These are phyloP conservation scores for Ephestia elutella DNA, from an alignment of 1,140 invertebrate genomes.

Conservation along the genomic window DNA sequence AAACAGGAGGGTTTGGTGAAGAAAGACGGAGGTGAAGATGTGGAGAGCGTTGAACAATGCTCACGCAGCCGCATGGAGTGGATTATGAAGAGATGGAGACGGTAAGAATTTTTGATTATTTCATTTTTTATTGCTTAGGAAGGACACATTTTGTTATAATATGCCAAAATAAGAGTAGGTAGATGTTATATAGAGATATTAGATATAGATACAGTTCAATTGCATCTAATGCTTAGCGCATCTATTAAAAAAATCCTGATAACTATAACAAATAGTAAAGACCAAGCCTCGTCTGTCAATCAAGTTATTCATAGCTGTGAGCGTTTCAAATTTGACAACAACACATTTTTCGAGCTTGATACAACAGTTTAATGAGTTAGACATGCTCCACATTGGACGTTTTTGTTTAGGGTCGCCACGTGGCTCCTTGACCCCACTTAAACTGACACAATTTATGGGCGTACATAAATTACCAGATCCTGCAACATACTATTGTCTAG, in stretches of 20 bases:
- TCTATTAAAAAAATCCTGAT: no score
- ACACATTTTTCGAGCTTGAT: not conserved
- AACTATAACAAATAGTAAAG: no score
- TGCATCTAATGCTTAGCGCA: no score
- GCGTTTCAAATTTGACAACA: no score
- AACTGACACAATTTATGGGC: not conserved
- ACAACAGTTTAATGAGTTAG: not conserved
- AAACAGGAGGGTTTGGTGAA: conserved; percentile 83
- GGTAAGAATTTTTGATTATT: conserved; percentile 67
- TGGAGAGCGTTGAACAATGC: conserved; percentile 82
- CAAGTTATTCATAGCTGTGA: no score
- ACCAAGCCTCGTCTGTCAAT: no score
- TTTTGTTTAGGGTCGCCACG: not conserved
- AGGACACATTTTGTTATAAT: no score
- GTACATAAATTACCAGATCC: not conserved
- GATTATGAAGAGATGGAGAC: conserved; percentile 82
- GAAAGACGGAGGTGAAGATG: conserved; percentile 82
- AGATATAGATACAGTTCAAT: no score
- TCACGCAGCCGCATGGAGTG: conserved; percentile 81
- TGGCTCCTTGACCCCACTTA: not conserved
- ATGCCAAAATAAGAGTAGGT: no score
- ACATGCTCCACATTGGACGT: not conserved
- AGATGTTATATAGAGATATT: no score
- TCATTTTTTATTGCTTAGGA: no score
- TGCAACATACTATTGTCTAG: not conserved